phyloP scores from a whole-genome alignment of 2,797 vertebrate species.

The Hippoglossus hippoglossus region DNA sequence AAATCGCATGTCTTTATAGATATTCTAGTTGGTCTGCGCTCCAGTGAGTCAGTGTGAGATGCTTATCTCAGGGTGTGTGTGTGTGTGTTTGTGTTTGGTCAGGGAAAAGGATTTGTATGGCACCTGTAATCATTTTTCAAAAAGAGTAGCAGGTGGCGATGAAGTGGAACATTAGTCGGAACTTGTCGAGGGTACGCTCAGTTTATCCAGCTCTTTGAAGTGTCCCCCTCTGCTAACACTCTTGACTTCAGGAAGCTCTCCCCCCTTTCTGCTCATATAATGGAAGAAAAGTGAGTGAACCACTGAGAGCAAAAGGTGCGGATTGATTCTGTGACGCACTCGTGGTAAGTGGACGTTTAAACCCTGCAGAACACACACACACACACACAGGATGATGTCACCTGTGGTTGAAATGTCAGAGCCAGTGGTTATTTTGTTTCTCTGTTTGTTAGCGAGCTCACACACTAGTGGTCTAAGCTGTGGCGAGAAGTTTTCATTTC shows the following conservation, averaged over 20 bases:
- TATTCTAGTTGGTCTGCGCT: constrained; percentile 44
- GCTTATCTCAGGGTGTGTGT: constrained; percentile 39
- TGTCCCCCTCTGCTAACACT: constrained; percentile 19
- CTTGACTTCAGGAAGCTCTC: constrained; percentile 1
- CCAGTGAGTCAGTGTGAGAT: constrained; percentile 36
- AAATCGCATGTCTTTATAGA: constrained; percentile 68
- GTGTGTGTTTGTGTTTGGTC: constrained; percentile 34
- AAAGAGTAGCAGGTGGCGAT: constrained; percentile 19
- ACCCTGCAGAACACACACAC: background rate
- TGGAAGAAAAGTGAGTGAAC: constrained; percentile 2
- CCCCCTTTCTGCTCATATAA: constrained; percentile 7
- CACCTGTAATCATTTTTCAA: constrained; percentile 53
- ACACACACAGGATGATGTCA: background rate
- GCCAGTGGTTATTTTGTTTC: too few species aligned
- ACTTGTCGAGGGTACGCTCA: constrained; percentile 42
- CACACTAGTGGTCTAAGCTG: background rate
- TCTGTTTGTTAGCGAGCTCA: background rate
- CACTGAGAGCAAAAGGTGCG: background rate
- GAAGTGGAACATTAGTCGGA: constrained; percentile 57
- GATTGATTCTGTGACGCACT: background rate
- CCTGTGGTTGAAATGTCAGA: background rate
- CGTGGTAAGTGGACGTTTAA: background rate
- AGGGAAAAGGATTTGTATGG: constrained; percentile 33
- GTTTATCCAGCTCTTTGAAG: constrained; percentile 46
- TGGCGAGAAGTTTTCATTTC: too few species aligned